Percentiles rank a stretch among this genome's conserved stretches.
These are phyloP conservation scores for Eulemur rubriventer DNA, from an alignment of 2,797 vertebrate genomes.

Conservation along the genomic window DNA sequence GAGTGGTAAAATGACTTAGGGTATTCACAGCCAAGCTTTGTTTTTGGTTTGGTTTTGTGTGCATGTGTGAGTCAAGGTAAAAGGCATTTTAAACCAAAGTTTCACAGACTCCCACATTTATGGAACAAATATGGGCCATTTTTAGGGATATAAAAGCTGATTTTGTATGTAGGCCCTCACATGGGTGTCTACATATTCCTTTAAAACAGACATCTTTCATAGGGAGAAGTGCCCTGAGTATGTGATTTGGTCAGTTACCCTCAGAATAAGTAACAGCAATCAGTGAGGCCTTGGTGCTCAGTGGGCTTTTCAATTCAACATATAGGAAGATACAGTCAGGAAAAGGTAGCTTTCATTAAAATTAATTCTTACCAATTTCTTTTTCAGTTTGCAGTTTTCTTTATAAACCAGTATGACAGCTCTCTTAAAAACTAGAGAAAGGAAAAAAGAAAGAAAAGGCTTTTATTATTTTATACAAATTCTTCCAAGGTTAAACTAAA, in stretches of 20 bases:
- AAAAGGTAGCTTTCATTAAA: not conserved
- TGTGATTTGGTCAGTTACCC: not conserved
- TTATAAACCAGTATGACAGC: constrained; percentile 97
- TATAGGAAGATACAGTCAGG: not conserved
- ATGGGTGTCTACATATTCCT: not conserved
- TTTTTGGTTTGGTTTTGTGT: not conserved
- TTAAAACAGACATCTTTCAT: not conserved
- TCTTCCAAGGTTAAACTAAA: not conserved
- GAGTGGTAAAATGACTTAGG: not conserved
- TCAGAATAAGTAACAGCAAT: not conserved
- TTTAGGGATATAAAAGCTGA: not conserved
- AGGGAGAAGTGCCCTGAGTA: not conserved
- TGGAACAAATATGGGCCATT: not conserved
- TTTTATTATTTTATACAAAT: constrained; percentile 36
- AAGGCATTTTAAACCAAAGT: not conserved
- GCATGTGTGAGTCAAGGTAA: not conserved
- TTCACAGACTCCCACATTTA: not conserved
- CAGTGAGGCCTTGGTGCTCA: not conserved
- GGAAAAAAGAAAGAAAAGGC: constrained; percentile 46
- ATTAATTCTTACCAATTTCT: constrained; percentile 91
- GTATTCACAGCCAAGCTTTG: not conserved
- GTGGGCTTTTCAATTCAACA: not conserved
- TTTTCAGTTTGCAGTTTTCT: constrained; percentile 97
- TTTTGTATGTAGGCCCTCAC: not conserved
- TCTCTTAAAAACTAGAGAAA: constrained; percentile 95